Conservation (phyloP, 1,140 invertebrate genomes). For the Ostrea edulis region DNA sequence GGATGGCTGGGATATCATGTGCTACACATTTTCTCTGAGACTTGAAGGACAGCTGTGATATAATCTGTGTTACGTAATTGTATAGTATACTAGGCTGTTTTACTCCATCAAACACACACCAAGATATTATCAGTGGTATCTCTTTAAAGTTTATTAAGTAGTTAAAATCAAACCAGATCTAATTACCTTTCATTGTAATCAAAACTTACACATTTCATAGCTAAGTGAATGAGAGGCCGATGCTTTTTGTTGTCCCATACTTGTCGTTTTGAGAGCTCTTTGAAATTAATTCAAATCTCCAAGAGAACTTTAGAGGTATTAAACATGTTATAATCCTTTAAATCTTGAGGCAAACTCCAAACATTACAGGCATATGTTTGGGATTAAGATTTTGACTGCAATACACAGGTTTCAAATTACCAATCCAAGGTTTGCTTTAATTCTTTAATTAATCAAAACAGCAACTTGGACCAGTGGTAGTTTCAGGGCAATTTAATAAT, state of each 20-base stretch:
- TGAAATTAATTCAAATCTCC: not conserved
- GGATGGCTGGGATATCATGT: no score
- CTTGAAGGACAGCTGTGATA: no score
- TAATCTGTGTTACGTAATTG: no score
- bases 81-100: no score
- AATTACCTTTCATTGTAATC: no score
- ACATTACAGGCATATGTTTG: not conserved
- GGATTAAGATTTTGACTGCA: not conserved
- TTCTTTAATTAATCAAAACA: not conserved
- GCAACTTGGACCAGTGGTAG: not conserved
- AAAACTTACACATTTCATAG: no score
- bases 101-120: no score
- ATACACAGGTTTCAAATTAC: not conserved
- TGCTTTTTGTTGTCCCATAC: not conserved
- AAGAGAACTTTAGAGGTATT: not conserved
- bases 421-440: not conserved
- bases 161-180: no score
- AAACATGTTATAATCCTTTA: not conserved
- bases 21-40: no score
- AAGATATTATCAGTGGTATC: no score
- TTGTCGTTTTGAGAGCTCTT: not conserved
- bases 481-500: no score
- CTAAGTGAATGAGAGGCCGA: not conserved
- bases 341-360: not conserved
- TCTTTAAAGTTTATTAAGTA: no score